These are phyloP conservation scores for Dipodomys ordii DNA, from an alignment of 2,113 vertebrate genomes.

Conservation along the genomic window DNA sequence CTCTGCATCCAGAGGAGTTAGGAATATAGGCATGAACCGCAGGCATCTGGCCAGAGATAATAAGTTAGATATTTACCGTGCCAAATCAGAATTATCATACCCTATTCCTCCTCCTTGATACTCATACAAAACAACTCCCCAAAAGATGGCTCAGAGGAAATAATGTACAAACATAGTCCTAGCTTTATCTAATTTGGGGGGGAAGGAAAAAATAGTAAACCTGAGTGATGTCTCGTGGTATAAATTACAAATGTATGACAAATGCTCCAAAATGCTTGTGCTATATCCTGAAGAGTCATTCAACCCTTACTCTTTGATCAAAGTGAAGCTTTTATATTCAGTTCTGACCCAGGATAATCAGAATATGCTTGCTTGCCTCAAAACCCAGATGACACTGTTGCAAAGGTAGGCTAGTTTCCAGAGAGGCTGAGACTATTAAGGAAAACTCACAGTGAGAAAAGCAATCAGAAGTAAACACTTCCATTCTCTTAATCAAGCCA, in stretches of 20 bases:
- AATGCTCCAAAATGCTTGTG: slow-evolving; percentile 15
- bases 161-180: neutral
- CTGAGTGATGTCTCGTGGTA: neutral
- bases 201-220: neutral
- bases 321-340: neutral
- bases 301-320: neutral
- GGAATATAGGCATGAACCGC: no score
- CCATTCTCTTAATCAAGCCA: neutral
- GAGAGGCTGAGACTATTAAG: neutral
- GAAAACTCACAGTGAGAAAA: neutral
- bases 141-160: neutral
- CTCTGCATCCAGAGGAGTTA: no score
- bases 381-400: neutral
- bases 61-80: slow-evolving; percentile 35
- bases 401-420: neutral
- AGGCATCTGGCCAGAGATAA: neutral
- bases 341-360: neutral
- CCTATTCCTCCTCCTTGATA: neutral
- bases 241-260: neutral
- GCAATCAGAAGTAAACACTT: neutral
- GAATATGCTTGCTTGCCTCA: neutral
- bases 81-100: slow-evolving; percentile 14
- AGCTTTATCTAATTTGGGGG: slow-evolving; percentile 18
- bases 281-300: neutral
- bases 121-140: neutral